phyloP scores from a whole-genome alignment of 2,113 vertebrate genomes.

The Saguinus midas region DNA sequence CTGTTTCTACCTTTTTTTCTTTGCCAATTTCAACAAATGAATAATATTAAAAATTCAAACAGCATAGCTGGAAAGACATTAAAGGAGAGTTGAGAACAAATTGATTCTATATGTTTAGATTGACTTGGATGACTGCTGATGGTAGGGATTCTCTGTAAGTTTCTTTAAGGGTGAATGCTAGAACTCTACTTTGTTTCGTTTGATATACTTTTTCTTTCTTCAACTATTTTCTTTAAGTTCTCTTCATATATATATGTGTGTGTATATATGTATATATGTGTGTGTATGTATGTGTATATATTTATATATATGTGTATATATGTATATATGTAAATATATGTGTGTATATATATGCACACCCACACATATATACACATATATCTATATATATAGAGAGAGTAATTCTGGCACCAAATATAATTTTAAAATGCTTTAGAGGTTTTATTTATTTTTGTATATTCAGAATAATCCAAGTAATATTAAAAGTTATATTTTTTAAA shows the following conservation, averaged over 20 bases:
- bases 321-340: too few relatives aligned
- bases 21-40: background rate
- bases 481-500: background rate
- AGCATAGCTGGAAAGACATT: conserved; percentile 46
- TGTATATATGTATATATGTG: too few relatives aligned
- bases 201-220: background rate
- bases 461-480: background rate
- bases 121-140: background rate
- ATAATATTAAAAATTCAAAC: conserved; percentile 37
- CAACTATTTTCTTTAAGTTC: background rate
- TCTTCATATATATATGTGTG: background rate
- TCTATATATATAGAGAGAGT: too few relatives aligned
- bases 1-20: background rate
- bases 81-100: conserved; percentile 40
- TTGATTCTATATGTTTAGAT: background rate
- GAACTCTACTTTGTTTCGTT: background rate
- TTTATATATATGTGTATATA: too few relatives aligned
- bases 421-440: background rate
- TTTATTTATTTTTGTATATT: background rate
- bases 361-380: too few relatives aligned
- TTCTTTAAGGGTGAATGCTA: background rate
- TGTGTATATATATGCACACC: too few relatives aligned
- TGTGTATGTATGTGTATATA: too few relatives aligned
- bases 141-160: background rate
- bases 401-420: background rate